Conservation (phyloP, 2,113 vertebrate genomes). For the Nothoprocta perdicaria region DNA sequence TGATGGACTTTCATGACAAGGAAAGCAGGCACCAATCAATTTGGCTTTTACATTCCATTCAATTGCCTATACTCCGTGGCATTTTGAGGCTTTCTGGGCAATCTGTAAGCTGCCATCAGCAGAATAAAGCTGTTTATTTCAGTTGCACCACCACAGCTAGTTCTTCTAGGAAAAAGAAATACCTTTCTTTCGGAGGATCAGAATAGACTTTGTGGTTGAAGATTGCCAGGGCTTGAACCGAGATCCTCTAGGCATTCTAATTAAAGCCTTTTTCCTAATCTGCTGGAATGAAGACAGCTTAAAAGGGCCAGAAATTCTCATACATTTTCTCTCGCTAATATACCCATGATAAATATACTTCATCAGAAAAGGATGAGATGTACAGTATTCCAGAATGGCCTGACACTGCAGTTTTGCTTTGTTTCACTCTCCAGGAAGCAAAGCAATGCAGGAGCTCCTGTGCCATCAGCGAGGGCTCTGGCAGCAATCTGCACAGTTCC, state of each 20-base stretch:
- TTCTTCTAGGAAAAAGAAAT: neutral
- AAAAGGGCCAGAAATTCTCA: neutral
- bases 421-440: conserved; percentile 22
- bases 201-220: neutral
- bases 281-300: neutral
- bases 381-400: neutral
- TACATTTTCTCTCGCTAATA: neutral
- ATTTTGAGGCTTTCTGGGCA: neutral
- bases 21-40: conserved; percentile 51
- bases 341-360: neutral
- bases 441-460: neutral
- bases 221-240: neutral
- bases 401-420: neutral
- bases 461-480: neutral
- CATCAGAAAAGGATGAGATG: neutral
- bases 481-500: neutral
- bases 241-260: neutral
- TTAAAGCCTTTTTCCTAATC: neutral
- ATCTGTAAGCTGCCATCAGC: neutral
- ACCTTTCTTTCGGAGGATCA: neutral
- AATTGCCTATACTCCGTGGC: neutral
- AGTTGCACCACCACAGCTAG: neutral
- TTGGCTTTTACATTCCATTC: conserved; percentile 52
- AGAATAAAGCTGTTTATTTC: neutral
- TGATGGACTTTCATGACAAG: conserved; percentile 37